Base-by-base conservation (phyloP, 2,797 vertebrate species). In the Gymnoscopelus braueri region DNA sequence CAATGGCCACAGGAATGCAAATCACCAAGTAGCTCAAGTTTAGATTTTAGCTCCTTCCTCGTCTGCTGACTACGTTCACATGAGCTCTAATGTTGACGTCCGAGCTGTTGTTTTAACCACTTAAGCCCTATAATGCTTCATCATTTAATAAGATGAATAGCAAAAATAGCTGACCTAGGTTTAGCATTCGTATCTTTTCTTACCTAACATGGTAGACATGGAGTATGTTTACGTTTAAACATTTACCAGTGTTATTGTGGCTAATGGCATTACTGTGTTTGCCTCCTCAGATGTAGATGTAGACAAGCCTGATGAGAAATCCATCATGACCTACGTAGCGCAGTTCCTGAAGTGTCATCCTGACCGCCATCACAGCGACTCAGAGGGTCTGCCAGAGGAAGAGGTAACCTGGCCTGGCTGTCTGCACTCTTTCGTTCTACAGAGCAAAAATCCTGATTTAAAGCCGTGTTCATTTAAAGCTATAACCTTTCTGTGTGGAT, bases 301-400 rank as follows among this genome's bases (percentile, higher is more conserved):
- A 68, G 97, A 98, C 84, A 99, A 98, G 57, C 98, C 98, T 11
- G 98, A 99, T 86, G 98, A 99, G 84, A 99, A 98, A 87, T 99
- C 97, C 65, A 93, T 99, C 52, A 99, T 99, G 98, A 99, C 98
- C 1, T 99, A 99, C 0, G 94, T 99, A 39, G 96, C 97, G 60
- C 98, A 99, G 88, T 99, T 99, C 86, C 90, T 99, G 90, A 98
- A 95, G 79, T 95, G 96, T 60, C 96, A 94, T 72, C 97, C 97
- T 0, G 93, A 97, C 54, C 78, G 74, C 71, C 92, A 93, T 74
- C 89, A 84, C 50, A 85, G 88, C 3, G 85, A 91, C 64, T 48
- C 87, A 1, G 94, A 95, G 11, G 87, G 85, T 12, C 94, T 89
- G 19, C 92, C 89, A 35, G 88, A 89, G 8, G 95, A 97, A 19